Evolutionary conservation across 2,888 invertebrate genomes (phyloP).

Genomic region (Cyrtodaria siliqua): DNA sequence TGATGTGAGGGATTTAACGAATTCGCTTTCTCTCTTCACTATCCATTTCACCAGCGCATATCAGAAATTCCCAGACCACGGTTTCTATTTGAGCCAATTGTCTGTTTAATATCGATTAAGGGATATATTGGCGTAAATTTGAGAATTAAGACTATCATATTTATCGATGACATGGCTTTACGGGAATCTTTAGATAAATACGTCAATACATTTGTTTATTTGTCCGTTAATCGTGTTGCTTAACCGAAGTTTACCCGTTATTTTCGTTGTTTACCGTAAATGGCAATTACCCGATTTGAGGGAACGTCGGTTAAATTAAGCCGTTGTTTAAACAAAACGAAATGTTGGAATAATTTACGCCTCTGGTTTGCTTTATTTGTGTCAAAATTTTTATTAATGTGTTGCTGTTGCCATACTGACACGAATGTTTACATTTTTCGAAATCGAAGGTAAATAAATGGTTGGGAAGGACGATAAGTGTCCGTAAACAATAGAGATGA

Average conservation of each 20-base stretch:
- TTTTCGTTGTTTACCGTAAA: conserved; percentile 49
- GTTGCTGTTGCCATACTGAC: conserved; percentile 36
- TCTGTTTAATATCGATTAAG: conserved; percentile 13
- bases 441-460: too few relatives aligned
- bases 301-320: too few relatives aligned
- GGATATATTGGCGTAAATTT: conserved; percentile 29
- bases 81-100: background rate
- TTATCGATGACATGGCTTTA: background rate
- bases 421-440: conserved; percentile 42
- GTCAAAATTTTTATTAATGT: conserved; percentile 54
- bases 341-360: conserved; percentile 32
- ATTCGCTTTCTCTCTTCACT: too few relatives aligned
- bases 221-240: conserved; percentile 42
- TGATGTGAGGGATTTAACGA: too few relatives aligned
- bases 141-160: conserved; percentile 4
- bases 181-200: conserved; percentile 37
- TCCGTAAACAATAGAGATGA: too few relatives aligned
- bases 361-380: conserved; percentile 38
- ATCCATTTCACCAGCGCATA: too few relatives aligned
- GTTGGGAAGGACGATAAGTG: too few relatives aligned
- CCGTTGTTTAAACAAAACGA: too few relatives aligned
- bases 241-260: conserved; percentile 27
- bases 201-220: conserved; percentile 38
- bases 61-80: too few relatives aligned
- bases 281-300: conserved; percentile 28